Conservation (phyloP, 2,797 vertebrate genomes). For the Mus spretus region DNA sequence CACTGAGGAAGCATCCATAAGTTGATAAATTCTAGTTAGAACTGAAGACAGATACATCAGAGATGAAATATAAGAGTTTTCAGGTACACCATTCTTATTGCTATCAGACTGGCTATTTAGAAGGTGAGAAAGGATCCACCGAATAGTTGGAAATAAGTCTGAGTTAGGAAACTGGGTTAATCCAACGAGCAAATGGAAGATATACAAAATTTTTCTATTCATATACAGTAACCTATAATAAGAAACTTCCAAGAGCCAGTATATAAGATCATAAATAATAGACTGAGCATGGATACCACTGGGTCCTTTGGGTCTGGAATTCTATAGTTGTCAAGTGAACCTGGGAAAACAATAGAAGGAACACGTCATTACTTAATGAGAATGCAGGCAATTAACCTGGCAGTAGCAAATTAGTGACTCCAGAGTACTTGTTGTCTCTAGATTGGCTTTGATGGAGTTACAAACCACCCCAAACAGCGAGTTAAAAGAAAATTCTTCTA, state of each 20-base stretch:
- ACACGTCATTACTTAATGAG: not conserved
- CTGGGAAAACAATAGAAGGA: not conserved
- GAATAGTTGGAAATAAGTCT: not conserved
- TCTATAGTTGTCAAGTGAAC: not conserved
- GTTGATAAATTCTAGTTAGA: not conserved
- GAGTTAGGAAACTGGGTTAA: not conserved
- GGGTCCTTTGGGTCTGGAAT: not conserved
- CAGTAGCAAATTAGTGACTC: not conserved
- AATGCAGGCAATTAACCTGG: too few relatives aligned
- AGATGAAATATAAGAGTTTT: not conserved
- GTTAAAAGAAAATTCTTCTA: not conserved
- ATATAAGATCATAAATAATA: rapidly evolving
- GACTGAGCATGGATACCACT: too few relatives aligned
- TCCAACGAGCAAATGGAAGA: not conserved
- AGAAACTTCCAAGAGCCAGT: not conserved
- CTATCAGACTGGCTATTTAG: not conserved
- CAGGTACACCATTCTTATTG: not conserved
- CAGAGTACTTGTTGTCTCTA: not conserved
- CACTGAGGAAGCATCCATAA: not conserved
- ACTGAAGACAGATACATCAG: not conserved
- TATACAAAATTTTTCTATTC: not conserved
- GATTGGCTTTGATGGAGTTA: not conserved
- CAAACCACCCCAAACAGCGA: not conserved
- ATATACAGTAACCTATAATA: not conserved
- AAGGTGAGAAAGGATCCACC: not conserved